These are phyloP conservation scores for Turritopsis dohrnii DNA, from an alignment of 30 jellyfish, hydroid and myxozoan species.

Conservation along the genomic window DNA sequence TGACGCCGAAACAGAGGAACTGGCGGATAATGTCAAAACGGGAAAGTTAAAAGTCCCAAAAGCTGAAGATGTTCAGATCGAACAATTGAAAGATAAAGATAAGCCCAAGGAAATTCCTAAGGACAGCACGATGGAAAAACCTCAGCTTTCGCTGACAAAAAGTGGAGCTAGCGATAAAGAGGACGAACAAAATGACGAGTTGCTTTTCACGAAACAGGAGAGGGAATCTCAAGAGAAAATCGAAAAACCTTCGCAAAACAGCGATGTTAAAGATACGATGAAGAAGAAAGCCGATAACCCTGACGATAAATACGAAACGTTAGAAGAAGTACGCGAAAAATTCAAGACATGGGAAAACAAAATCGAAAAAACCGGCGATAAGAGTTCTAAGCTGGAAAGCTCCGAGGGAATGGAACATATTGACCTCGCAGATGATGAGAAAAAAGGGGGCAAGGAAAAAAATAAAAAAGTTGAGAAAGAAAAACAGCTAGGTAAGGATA, in stretches of 20 bases:
- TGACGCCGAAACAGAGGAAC: slow-evolving; percentile 25
- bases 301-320: slow-evolving; percentile 63
- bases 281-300: slow-evolving; percentile 10
- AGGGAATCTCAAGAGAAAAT: slow-evolving; percentile 24
- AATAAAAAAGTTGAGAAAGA: background rate
- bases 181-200: slow-evolving; percentile 29
- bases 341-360: slow-evolving; percentile 47
- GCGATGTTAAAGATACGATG: slow-evolving; percentile 8
- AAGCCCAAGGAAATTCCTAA: slow-evolving; percentile 65
- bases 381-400: slow-evolving; percentile 2
- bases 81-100: slow-evolving; percentile 60
- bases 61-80: slow-evolving; percentile 66
- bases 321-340: slow-evolving; percentile 57
- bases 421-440: slow-evolving; percentile 27
- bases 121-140: slow-evolving; percentile 48
- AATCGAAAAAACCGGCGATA: slow-evolving; percentile 26
- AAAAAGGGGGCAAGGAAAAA: slow-evolving; percentile 20
- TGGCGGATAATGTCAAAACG: background rate
- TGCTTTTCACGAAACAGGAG: slow-evolving; percentile 15
- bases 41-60: slow-evolving; percentile 38
- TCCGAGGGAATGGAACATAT: slow-evolving; percentile 22
- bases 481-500: background rate
- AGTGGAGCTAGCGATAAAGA: slow-evolving; percentile 3
- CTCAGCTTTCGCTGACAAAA: background rate
- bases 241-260: slow-evolving; percentile 4